Evolutionary conservation across 2,113 vertebrate genomes (phyloP).

Genomic region (Cepphus grylle): DNA sequence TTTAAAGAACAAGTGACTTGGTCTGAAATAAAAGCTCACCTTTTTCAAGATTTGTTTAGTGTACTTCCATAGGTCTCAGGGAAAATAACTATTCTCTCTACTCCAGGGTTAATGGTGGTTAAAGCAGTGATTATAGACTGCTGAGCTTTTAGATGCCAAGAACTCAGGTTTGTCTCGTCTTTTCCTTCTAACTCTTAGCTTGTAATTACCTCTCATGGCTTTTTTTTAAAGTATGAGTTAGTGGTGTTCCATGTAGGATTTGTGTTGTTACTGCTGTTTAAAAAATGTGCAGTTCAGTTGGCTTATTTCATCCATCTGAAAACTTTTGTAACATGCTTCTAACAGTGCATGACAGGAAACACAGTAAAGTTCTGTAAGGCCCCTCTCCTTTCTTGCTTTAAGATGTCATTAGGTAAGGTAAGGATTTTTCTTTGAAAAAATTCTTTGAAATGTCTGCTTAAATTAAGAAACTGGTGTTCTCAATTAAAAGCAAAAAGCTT

Average conservation of each 20-base stretch:
- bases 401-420: background rate
- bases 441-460: background rate
- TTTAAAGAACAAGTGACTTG: background rate
- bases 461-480: background rate
- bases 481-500: background rate
- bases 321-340: background rate
- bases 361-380: background rate
- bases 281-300: background rate
- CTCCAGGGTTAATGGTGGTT: background rate
- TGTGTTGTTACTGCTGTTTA: background rate
- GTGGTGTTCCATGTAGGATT: background rate
- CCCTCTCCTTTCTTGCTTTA: background rate
- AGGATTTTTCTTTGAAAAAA: background rate
- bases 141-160: background rate
- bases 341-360: background rate
- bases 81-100: background rate
- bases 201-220: background rate
- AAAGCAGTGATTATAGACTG: background rate
- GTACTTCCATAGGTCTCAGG: background rate
- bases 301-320: background rate
- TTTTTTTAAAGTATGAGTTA: background rate
- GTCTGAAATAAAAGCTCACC: background rate
- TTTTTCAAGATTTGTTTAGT: background rate
- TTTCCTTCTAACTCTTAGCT: background rate
- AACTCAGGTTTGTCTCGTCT: background rate